Percentiles rank a stretch among this genome's conserved stretches.
Evolutionary conservation across 2,113 vertebrate species (phyloP).

Genomic region (Propithecus coquereli): DNA sequence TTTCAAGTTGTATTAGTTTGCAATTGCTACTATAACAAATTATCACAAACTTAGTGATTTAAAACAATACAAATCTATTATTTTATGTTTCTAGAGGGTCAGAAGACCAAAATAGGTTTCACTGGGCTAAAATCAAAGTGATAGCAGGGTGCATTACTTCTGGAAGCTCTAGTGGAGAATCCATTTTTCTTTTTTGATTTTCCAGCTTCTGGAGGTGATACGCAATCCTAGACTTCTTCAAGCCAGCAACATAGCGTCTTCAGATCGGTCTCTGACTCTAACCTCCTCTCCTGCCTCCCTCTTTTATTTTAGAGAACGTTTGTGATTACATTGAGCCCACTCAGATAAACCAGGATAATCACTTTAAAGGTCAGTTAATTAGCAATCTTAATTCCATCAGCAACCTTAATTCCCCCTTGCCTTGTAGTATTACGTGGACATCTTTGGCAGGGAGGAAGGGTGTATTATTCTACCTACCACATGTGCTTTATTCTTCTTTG

Average conservation of each 20-base stretch:
- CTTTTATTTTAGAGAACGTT: not conserved
- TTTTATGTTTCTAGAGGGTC: not conserved
- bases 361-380: not conserved
- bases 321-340: not conserved
- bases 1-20: not conserved
- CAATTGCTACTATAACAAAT: not conserved
- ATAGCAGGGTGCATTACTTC: not conserved
- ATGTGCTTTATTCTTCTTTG: not conserved
- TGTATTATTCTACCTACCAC: not conserved
- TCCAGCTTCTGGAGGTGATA: not conserved
- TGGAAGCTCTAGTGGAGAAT: not conserved
- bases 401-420: not conserved
- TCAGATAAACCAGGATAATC: not conserved
- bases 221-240: not conserved
- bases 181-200: not conserved
- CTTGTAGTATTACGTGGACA: not conserved
- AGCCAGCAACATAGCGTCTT: not conserved
- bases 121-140: not conserved
- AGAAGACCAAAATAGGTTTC: not conserved
- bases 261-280: not conserved
- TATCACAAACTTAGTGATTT: not conserved
- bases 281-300: not conserved
- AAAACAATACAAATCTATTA: not conserved
- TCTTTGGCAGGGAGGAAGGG: not conserved
- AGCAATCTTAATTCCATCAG: not conserved